phyloP scores from a whole-genome alignment of 2,113 vertebrate species.

The Seriola aureovittata region DNA sequence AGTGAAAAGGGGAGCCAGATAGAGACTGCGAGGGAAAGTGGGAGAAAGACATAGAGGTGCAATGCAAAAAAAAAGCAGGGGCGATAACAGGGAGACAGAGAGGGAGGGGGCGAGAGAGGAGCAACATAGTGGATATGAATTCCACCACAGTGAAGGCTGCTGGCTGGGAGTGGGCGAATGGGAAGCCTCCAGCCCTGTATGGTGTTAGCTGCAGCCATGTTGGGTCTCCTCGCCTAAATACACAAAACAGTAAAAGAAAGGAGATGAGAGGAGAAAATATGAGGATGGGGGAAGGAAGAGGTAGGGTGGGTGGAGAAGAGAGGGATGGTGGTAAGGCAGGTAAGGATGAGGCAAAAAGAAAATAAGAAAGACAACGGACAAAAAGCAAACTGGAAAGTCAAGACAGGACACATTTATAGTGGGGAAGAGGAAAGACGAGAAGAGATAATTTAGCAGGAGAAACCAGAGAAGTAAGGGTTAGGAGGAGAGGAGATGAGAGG shows the following conservation, averaged over 20 bases:
- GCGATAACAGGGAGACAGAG: conserved; percentile 50
- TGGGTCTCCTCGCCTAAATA: conserved; percentile 64
- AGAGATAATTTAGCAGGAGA: conserved; percentile 19
- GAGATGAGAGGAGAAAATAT: conserved; percentile 13
- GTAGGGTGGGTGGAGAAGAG: background rate
- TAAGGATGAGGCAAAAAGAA: background rate
- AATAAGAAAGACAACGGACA: background rate
- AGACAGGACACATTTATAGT: conserved; percentile 13
- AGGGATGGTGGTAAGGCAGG: background rate
- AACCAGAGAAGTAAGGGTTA: conserved; percentile 7
- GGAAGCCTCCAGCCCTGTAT: conserved; percentile 70
- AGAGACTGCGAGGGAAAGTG: conserved; percentile 48
- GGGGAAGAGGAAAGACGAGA: conserved; percentile 15
- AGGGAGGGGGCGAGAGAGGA: conserved; percentile 60
- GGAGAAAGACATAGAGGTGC: conserved; percentile 63
- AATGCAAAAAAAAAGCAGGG: conserved; percentile 35
- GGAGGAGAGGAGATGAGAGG: conserved; percentile 33
- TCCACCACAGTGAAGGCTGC: conserved; percentile 75
- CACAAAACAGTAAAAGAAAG: conserved; percentile 31
- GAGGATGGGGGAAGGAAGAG: background rate
- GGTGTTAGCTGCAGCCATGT: conserved; percentile 63
- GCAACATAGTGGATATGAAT: conserved; percentile 73
- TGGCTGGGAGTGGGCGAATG: conserved; percentile 73
- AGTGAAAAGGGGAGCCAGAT: conserved; percentile 50
- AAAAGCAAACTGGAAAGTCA: conserved; percentile 17